A percentile compares a stretch with the other conserved stretches of the same genome.
Evolutionary conservation across 2,888 invertebrate genomes (phyloP).

Genomic region (Metellina segmentata): DNA sequence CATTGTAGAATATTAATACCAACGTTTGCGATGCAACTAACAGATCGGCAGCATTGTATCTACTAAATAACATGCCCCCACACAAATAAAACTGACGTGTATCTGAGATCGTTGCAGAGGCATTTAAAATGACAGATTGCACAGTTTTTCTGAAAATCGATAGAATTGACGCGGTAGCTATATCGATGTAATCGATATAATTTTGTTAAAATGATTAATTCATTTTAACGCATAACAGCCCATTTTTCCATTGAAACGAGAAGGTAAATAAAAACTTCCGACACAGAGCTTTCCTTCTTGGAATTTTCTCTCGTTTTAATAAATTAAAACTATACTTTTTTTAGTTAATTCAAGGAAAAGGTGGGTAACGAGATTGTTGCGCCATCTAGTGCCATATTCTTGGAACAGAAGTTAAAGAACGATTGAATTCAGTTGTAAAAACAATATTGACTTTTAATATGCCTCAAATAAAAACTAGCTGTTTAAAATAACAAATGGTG

Average conservation of each 20-base stretch:
- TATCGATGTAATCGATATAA: not conserved
- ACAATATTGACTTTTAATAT: not conserved
- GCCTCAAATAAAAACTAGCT: no score
- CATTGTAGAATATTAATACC: constrained; percentile 62
- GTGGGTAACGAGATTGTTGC: not conserved
- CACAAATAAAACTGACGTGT: constrained; percentile 71
- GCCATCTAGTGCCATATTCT: not conserved
- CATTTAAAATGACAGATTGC: constrained; percentile 72
- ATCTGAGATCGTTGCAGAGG: constrained; percentile 21
- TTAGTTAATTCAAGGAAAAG: no score
- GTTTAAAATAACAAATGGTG: no score
- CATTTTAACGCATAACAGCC: no score
- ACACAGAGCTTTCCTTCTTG: no score
- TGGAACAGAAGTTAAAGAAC: not conserved
- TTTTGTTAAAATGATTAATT: not conserved
- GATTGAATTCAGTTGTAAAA: not conserved
- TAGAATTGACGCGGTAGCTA: not conserved
- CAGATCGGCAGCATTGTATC: constrained; percentile 21
- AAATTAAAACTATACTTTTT: no score
- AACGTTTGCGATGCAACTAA: constrained; percentile 33
- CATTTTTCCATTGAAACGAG: no score
- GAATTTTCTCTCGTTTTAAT: no score
- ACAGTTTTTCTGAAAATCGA: constrained; percentile 24
- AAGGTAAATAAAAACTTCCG: no score
- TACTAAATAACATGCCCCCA: constrained; percentile 41